Percentiles rank a stretch among this genome's conserved stretches.
Evolutionary conservation across 2,888 invertebrate genomes (phyloP).

Genomic region (Agapostemon virescens): DNA sequence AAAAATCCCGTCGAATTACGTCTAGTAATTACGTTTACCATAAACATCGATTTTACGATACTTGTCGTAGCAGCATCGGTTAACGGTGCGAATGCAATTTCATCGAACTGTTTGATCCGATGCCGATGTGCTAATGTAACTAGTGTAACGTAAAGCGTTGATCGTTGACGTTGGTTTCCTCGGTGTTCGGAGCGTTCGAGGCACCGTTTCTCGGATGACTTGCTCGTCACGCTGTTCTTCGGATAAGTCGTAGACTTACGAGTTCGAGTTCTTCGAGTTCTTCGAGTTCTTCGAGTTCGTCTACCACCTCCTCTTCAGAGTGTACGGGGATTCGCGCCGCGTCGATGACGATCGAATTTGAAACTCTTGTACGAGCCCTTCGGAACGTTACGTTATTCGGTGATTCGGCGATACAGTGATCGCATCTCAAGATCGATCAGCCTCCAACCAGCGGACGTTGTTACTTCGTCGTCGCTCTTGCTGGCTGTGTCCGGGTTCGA

Average conservation of each 20-base stretch:
- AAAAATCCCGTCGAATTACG: slow-evolving; percentile 31
- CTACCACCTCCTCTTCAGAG: not conserved
- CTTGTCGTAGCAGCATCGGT: slow-evolving; percentile 19
- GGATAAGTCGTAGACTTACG: not conserved
- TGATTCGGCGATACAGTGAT: not conserved
- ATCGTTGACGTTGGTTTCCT: slow-evolving; percentile 9
- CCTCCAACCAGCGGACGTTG: not conserved
- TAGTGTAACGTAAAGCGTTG: slow-evolving; percentile 7
- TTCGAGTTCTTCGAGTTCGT: not conserved
- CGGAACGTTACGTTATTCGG: slow-evolving; percentile 4
- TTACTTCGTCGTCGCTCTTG: not conserved
- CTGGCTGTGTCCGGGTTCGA: not conserved
- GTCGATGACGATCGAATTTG: not conserved
- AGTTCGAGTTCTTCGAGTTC: not conserved
- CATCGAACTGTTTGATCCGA: not conserved
- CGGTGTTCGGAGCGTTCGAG: not conserved
- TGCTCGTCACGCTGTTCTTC: not conserved
- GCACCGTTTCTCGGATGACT: not conserved
- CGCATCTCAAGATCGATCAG: slow-evolving; percentile 3
- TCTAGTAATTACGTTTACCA: slow-evolving; percentile 21
- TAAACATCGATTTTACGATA: slow-evolving; percentile 29
- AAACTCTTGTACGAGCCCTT: slow-evolving; percentile 2
- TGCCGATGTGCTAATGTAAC: slow-evolving; percentile 1
- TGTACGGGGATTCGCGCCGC: not conserved
- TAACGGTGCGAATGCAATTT: not conserved